These are phyloP conservation scores for Herminia tarsipennalis DNA, from an alignment of 2,888 invertebrate genomes.

Conservation along the genomic window DNA sequence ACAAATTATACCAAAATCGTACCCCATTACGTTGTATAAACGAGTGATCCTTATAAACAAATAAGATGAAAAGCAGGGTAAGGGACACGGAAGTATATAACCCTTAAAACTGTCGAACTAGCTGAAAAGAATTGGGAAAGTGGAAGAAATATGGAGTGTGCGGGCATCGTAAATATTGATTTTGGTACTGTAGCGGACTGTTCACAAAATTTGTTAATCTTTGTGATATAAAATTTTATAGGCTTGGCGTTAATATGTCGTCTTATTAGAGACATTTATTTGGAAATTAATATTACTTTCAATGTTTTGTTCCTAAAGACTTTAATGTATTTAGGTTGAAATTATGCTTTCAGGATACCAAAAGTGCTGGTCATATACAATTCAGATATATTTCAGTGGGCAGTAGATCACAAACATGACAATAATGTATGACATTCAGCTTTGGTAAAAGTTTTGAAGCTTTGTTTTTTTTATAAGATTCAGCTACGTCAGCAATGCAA, in stretches of 20 bases:
- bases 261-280: too few relatives aligned
- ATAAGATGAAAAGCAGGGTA: constrained; percentile 27
- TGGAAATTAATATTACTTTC: too few relatives aligned
- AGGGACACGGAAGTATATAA: constrained; percentile 19
- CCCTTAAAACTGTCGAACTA: constrained; percentile 29
- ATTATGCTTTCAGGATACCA: too few relatives aligned
- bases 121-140: constrained; percentile 36
- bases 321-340: too few relatives aligned
- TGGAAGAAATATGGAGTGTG: constrained; percentile 38
- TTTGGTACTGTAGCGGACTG: constrained; percentile 1
- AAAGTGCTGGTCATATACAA: too few relatives aligned
- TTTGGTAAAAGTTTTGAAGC: too few relatives aligned
- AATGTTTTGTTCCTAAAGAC: too few relatives aligned
- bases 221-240: background rate
- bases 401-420: too few relatives aligned
- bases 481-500: too few relatives aligned
- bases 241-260: background rate
- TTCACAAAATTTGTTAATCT: constrained; percentile 1
- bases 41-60: constrained; percentile 27
- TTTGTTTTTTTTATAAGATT: too few relatives aligned
- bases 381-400: too few relatives aligned
- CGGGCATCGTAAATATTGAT: constrained; percentile 42
- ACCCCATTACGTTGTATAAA: constrained; percentile 6
- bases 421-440: too few relatives aligned
- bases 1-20: constrained; percentile 1